Evolutionary conservation across 1,140 invertebrate species (phyloP).

Genomic region (Coenobita brevimanus): DNA sequence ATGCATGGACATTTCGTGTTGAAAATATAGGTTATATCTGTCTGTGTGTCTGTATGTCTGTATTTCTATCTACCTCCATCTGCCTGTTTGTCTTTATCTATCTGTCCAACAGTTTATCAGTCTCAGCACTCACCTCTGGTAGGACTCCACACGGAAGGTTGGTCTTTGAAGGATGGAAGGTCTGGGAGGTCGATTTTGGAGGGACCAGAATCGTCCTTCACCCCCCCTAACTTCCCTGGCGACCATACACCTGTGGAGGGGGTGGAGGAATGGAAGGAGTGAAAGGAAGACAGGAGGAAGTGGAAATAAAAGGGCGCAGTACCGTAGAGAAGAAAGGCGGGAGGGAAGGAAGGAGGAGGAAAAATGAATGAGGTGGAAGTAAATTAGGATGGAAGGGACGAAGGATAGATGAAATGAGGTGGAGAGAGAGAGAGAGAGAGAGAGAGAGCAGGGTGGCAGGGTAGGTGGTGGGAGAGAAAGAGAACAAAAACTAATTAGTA

Average conservation of each 20-base stretch:
- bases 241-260: slow-evolving; percentile 63
- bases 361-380: background rate
- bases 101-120: no score
- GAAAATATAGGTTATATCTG: no score
- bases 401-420: background rate
- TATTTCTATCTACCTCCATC: background rate
- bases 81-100: no score
- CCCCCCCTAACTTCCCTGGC: slow-evolving; percentile 47
- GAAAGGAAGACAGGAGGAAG: background rate
- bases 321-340: background rate
- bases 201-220: slow-evolving; percentile 35
- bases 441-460: background rate
- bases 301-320: background rate
- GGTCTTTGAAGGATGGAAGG: slow-evolving; percentile 65
- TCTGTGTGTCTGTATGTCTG: slow-evolving; percentile 8
- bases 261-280: background rate
- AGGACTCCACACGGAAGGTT: slow-evolving; percentile 65
- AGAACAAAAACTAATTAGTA: background rate
- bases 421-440: background rate
- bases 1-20: no score
- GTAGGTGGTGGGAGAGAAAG: background rate
- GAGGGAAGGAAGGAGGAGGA: background rate
- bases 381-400: no score
- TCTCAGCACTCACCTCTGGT: slow-evolving; percentile 66
- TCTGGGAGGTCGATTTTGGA: slow-evolving; percentile 62